Evolutionary conservation across 2,113 vertebrate genomes (phyloP), one percentile per base, ranked within the genome.

Genomic region (Scopus umbretta): DNA sequence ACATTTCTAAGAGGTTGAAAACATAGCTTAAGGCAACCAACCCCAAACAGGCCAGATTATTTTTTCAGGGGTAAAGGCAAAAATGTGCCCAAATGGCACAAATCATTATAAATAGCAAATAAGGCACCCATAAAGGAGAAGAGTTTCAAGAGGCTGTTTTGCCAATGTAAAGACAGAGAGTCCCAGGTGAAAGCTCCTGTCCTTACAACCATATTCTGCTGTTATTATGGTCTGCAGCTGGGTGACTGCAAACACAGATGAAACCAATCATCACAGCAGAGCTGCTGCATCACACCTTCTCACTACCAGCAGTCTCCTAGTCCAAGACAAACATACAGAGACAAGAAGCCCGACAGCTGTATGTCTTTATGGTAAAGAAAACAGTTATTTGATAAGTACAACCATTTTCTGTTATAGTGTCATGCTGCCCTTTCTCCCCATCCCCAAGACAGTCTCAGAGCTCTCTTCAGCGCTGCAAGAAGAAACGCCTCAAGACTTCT

Each of bases 281-380:
- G 40, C 12, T 90, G 27, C 56, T 72, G 13, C 88, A 82, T 25
- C 43, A 30, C 18, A 5, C 12, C 15, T 55, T 22, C 81, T 68
- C 55, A 36, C 30, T 42, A 40, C 34, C 45, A 82, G 27, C 38
- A 68, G 40, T 16, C 22, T 42, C 52, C 29, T 8, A 38, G 10
- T 55, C 74, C 21, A 30, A 82, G 43, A 55, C n/a, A 74, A 65
- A 53, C 18, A 43, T 1, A 36, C 16, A 49, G 40, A 56, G 25
- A 70, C 29, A 63, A 72, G 26, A 27, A 70, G 4, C 40, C 12
- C 1, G 0, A 6, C 0, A 49, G 5, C 8, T 16, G 5, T 0
- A 26, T 2, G 5, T 25, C 17, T 47, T 3, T 15, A 26, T 13
- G 1, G 29, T 45, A 61, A 74, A 68, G 23, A 47, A 45, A 86